These are phyloP conservation scores for Sapayoa aenigma DNA, from an alignment of 2,113 vertebrate genomes.

Conservation along the genomic window DNA sequence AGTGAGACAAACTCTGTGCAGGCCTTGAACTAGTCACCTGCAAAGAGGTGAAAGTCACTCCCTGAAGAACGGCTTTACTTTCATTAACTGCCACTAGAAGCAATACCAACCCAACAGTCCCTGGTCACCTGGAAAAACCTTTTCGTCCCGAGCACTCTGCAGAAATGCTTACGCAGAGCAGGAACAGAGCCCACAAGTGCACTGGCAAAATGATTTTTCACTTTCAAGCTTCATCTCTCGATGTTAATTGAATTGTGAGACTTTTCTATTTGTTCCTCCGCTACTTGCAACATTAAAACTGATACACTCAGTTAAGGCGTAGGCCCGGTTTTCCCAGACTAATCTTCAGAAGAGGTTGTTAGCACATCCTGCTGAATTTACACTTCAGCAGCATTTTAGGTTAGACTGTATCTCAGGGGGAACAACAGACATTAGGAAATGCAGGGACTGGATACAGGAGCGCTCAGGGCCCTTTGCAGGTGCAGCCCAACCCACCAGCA, in stretches of 20 bases:
- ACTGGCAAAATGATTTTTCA: not conserved
- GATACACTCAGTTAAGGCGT: fast-evolving
- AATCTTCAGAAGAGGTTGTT: not conserved
- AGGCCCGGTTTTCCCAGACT: not conserved
- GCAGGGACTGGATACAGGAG: not conserved
- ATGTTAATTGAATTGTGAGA: not conserved
- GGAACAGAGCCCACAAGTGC: not conserved
- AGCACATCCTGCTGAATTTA: not conserved
- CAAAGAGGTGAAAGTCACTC: not conserved
- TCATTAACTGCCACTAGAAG: not conserved
- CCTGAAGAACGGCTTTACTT: not conserved
- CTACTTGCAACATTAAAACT: not conserved
- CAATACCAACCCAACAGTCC: not conserved
- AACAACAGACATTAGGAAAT: not conserved
- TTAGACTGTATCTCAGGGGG: not conserved
- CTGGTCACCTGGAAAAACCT: not conserved
- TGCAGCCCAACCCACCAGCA: not conserved
- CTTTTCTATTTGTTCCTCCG: not conserved
- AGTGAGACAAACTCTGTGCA: not conserved
- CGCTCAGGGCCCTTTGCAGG: fast-evolving
- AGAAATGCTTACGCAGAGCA: not conserved
- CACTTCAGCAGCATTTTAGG: not conserved
- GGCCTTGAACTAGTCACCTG: not conserved
- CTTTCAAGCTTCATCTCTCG: not conserved
- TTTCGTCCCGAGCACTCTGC: not conserved